phyloP scores from a whole-genome alignment of 2,797 vertebrate species.

The Antrozous pallidus region DNA sequence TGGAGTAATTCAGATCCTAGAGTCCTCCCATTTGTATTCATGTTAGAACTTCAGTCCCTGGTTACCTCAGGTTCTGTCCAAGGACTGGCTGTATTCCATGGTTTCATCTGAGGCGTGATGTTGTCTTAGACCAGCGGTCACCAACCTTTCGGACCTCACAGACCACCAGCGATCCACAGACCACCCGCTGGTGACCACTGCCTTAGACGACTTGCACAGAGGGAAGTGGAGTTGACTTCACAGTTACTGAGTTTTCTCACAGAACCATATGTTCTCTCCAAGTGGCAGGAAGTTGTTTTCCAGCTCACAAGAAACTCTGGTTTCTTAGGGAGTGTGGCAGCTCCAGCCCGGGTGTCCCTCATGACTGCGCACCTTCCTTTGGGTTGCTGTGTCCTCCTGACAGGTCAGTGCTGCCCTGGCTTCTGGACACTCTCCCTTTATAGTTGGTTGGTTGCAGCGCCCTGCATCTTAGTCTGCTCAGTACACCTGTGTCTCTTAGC shows the following conservation, averaged over 20 bases:
- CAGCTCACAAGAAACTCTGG: neutral
- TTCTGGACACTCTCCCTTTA: neutral
- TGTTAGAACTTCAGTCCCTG: neutral
- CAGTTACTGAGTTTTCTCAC: fast-evolving
- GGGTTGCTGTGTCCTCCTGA: neutral
- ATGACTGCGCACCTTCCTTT: too few species aligned
- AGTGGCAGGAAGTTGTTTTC: neutral
- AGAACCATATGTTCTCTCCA: neutral
- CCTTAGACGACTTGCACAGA: neutral
- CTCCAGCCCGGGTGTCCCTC: neutral
- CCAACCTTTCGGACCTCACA: too few species aligned
- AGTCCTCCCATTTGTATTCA: too few species aligned
- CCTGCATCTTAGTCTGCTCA: neutral
- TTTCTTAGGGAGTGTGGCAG: neutral
- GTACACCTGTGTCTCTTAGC: neutral
- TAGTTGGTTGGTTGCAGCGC: fast-evolving
- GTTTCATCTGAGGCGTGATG: neutral
- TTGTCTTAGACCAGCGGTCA: neutral
- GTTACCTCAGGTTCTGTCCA: neutral
- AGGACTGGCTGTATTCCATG: neutral
- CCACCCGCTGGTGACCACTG: too few species aligned
- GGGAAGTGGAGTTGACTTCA: neutral
- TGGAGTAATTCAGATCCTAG: too few species aligned
- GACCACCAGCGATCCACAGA: too few species aligned
- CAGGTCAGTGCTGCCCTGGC: neutral